Base-by-base conservation (phyloP, 1,140 invertebrate species). In the Diorhabda elongata region DNA sequence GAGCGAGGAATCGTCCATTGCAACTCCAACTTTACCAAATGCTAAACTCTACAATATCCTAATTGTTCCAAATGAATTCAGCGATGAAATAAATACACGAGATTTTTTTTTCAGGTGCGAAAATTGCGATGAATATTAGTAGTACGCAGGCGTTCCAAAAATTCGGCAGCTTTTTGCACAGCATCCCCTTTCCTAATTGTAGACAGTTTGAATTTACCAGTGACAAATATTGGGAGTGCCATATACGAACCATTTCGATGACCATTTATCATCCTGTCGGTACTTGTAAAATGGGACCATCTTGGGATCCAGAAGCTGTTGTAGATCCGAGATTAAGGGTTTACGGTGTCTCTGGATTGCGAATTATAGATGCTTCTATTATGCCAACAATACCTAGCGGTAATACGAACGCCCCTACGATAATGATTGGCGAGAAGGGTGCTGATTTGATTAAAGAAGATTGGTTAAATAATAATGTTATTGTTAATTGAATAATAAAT, bases 361-460 rank as follows among this genome's bases (percentile, higher is more conserved):
- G 94, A 57, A 92, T 96, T 8, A 91, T 94, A 58, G 94, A 96
- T 78, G 92, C 92, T 4, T 94, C 92, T 65, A 91, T 96, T 67
- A 95, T 96, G 92, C 94, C 94, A 0, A 91, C 89, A 0, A 92
- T 95, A 66, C 84, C 84, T 4, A 82, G 81, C 71, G 81, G 79
- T 11, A 82, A 82, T 67, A 82, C 81, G 8, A 82, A 82, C 66
- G 81, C 81, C 5, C 79, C 81, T 0, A 74, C 74, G 5, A 81
- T 82, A 42, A 82, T 82, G 81, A 76, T 82, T 3, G 81, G 80
- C 2, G 81, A 82, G 71, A 82, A 82, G 47, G 81, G 77, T 3
- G 79, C 81, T 1, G 81, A 82, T 76, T 74, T 83, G 69, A 74
- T 83, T 7, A 83, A 82, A 69, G 80, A 82, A 68, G 83, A 84